A percentile compares a stretch with the other conserved stretches of the same genome.
phyloP scores from a whole-genome alignment of 2,888 invertebrate species.

The Acholoe squamosa region DNA sequence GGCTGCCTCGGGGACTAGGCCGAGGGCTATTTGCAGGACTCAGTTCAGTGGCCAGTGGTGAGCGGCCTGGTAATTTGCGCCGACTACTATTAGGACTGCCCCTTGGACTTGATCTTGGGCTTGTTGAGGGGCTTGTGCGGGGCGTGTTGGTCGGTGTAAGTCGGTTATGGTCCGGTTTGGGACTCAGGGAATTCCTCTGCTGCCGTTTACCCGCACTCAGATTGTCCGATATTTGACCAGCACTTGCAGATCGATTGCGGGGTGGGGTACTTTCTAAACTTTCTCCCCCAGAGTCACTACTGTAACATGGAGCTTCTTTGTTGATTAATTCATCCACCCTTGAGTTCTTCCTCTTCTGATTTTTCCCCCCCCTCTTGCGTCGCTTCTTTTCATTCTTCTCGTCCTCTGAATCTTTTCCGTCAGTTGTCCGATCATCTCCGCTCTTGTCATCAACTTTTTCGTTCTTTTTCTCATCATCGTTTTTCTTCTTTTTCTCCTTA shows the following conservation, averaged over 20 bases:
- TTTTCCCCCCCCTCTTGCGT: neutral
- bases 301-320: conserved; percentile 77
- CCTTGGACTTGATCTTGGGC: conserved; percentile 77
- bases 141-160: conserved; percentile 77
- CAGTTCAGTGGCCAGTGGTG: conserved; percentile 83
- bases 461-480: conserved; percentile 71
- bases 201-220: neutral
- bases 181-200: conserved; percentile 68
- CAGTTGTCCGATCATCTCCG: conserved; percentile 71
- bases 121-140: conserved; percentile 76
- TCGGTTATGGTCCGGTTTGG: conserved; percentile 69
- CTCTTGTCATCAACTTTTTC: conserved; percentile 64
- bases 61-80: conserved; percentile 68
- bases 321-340: conserved; percentile 76
- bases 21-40: conserved; percentile 66
- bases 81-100: conserved; percentile 81
- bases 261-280: neutral
- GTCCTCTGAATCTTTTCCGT: conserved; percentile 72
- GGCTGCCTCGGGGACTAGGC: conserved; percentile 68
- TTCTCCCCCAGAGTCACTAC: conserved; percentile 81
- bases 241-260: conserved; percentile 41
- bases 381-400: conserved; percentile 73
- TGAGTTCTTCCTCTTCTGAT: conserved; percentile 72
- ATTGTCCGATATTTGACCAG: conserved; percentile 25
- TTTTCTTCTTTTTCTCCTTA: conserved; percentile 71